Evolutionary conservation across 2,888 invertebrate species (phyloP).

Genomic region (Eupithecia centaureata): DNA sequence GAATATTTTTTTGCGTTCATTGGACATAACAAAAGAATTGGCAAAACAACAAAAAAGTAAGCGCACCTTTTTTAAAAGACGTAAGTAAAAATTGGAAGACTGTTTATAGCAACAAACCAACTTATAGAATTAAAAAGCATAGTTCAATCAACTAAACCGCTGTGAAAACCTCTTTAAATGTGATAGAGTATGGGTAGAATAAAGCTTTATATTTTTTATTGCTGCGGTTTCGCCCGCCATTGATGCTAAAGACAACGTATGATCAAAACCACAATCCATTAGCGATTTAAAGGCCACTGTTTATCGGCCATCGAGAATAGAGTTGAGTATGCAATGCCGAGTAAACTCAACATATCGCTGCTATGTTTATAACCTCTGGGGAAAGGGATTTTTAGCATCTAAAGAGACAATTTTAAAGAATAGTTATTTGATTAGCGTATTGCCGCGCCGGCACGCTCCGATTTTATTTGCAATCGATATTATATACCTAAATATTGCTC

Average conservation of each 20-base stretch:
- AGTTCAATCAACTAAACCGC: no score
- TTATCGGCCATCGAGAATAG: conserved; percentile 19
- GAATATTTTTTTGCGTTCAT: no score
- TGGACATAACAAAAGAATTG: no score
- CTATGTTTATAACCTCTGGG: background rate
- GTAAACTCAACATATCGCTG: no score
- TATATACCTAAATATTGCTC: no score
- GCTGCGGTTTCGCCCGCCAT: conserved; percentile 32
- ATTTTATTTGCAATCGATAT: background rate
- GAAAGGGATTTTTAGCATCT: background rate
- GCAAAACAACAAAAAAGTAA: no score
- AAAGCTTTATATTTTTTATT: conserved; percentile 18
- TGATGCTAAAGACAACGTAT: conserved; percentile 33
- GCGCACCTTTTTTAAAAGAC: no score
- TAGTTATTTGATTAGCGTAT: background rate
- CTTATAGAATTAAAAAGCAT: no score
- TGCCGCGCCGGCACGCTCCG: background rate
- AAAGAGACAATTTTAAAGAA: no score
- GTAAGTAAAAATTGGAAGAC: no score
- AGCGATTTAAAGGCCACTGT: conserved; percentile 30
- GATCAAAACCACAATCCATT: conserved; percentile 36
- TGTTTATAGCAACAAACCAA: no score
- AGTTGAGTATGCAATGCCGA: background rate
- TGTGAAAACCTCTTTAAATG: no score
- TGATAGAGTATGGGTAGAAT: background rate